phyloP scores from a whole-genome alignment of 2,888 invertebrate species.

The Acleris emargana region DNA sequence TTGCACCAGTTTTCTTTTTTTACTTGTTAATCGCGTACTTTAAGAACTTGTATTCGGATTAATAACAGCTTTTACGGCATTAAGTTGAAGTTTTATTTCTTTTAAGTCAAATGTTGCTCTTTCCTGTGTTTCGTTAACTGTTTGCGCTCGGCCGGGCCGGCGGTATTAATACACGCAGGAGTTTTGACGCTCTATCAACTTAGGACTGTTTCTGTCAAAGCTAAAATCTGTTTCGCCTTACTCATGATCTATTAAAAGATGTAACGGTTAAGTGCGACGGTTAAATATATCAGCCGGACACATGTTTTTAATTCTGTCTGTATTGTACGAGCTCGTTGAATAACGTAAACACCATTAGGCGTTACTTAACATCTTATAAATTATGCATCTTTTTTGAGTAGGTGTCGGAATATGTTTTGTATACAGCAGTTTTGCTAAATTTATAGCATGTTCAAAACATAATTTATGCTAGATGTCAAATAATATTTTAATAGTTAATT shows the following conservation, averaged over 20 bases:
- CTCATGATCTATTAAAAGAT: conserved; percentile 39
- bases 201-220: conserved; percentile 34
- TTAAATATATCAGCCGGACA: conserved; percentile 36
- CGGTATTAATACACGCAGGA: conserved; percentile 63
- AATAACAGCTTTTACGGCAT: conserved; percentile 2
- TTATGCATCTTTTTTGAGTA: conserved; percentile 7
- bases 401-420: conserved; percentile 1
- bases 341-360: conserved; percentile 19
- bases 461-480: too few species aligned
- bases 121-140: conserved; percentile 52
- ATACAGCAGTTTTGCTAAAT: conserved; percentile 7
- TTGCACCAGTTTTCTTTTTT: conserved; percentile 1
- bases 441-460: neutral
- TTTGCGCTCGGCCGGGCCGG: conserved; percentile 56
- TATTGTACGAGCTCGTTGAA: conserved; percentile 14
- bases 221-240: conserved; percentile 37
- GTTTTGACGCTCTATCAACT: conserved; percentile 56
- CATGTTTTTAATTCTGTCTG: conserved; percentile 33
- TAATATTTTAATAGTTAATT: too few species aligned
- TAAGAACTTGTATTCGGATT: neutral
- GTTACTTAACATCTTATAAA: conserved; percentile 19
- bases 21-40: conserved; percentile 1
- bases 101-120: neutral
- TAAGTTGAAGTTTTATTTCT: conserved; percentile 8
- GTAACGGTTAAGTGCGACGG: conserved; percentile 37